These are phyloP conservation scores for Osmerus mordax DNA, from an alignment of 2,113 vertebrate genomes.

Conservation along the genomic window DNA sequence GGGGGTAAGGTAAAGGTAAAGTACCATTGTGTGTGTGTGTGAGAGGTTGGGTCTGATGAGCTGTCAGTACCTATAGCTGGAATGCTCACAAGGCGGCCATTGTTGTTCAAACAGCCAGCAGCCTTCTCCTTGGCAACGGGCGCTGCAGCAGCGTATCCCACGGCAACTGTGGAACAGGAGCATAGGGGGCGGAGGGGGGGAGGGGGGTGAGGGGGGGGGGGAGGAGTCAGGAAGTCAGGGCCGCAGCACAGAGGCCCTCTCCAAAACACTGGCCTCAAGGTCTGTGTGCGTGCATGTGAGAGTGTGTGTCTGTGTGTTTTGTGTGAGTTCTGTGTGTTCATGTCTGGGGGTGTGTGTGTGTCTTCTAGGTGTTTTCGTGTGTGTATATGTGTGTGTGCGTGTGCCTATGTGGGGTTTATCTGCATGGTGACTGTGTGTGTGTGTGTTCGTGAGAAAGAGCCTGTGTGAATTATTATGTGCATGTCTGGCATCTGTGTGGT, in stretches of 20 bases:
- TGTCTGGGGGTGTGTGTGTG: slow-evolving; percentile 7
- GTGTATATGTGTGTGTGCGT: background rate
- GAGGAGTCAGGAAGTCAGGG: slow-evolving; percentile 76
- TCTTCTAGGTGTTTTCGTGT: slow-evolving; percentile 20
- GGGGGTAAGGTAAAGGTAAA: background rate
- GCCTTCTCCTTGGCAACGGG: slow-evolving; percentile 85
- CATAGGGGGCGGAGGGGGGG: slow-evolving; percentile 52
- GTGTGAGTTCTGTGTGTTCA: background rate
- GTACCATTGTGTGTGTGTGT: background rate
- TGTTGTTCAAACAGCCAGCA: slow-evolving; percentile 84
- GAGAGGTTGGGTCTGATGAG: slow-evolving; percentile 60
- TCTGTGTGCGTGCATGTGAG: slow-evolving; percentile 51
- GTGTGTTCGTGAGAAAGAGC: background rate
- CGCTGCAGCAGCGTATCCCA: slow-evolving; percentile 80
- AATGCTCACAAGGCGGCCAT: slow-evolving; percentile 78
- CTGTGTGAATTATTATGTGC: background rate
- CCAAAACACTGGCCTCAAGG: slow-evolving; percentile 74
- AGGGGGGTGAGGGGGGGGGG: slow-evolving; percentile 23
- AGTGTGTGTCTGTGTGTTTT: slow-evolving; percentile 30
- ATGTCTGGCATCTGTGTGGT: slow-evolving; percentile 8
- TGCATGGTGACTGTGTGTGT: slow-evolving; percentile 3
- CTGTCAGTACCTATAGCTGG: slow-evolving; percentile 75
- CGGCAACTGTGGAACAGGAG: slow-evolving; percentile 75
- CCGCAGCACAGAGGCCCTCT: slow-evolving; percentile 71
- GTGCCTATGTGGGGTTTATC: background rate